These are phyloP conservation scores for Sebastolobus alascanus DNA, from an alignment of 2,797 vertebrate species.

Conservation along the genomic window DNA sequence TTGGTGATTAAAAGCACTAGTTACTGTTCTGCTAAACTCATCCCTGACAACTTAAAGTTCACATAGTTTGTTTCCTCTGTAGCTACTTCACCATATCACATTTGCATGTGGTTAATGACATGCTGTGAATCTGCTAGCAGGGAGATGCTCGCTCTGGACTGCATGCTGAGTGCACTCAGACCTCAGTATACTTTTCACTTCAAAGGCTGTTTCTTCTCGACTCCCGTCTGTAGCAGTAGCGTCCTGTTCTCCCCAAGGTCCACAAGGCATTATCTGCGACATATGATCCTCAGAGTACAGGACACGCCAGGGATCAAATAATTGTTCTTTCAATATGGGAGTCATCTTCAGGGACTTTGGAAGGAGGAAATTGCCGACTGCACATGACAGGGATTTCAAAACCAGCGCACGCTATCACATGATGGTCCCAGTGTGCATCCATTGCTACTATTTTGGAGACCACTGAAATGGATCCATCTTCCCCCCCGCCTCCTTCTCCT, in stretches of 20 bases:
- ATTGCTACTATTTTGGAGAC: constrained; percentile 69
- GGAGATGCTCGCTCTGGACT: constrained; percentile 10
- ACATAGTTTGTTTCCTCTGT: not conserved
- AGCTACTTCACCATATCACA: not conserved
- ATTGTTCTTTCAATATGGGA: constrained; percentile 68
- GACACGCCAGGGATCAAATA: constrained; percentile 69
- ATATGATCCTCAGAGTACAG: constrained; percentile 46
- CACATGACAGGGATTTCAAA: constrained; percentile 58
- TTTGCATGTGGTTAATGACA: constrained; percentile 42
- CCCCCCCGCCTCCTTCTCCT: constrained; percentile 35
- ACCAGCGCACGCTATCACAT: constrained; percentile 41
- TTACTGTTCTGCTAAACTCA: constrained; percentile 19
- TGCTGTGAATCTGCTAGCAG: constrained; percentile 5
- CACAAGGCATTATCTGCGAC: constrained; percentile 44
- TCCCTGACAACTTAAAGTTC: not conserved
- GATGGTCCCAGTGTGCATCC: constrained; percentile 56
- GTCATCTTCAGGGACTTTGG: constrained; percentile 65
- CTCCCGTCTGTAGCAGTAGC: constrained; percentile 17
- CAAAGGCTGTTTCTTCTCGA: not conserved
- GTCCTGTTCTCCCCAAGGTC: constrained; percentile 19
- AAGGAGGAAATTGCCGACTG: constrained; percentile 66
- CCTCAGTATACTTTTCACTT: constrained; percentile 16
- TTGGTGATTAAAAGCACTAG: not conserved
- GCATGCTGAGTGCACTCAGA: constrained; percentile 8
- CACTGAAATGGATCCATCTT: constrained; percentile 63